Base-by-base conservation (phyloP, 1,140 invertebrate species). In the Drosophila hydei region DNA sequence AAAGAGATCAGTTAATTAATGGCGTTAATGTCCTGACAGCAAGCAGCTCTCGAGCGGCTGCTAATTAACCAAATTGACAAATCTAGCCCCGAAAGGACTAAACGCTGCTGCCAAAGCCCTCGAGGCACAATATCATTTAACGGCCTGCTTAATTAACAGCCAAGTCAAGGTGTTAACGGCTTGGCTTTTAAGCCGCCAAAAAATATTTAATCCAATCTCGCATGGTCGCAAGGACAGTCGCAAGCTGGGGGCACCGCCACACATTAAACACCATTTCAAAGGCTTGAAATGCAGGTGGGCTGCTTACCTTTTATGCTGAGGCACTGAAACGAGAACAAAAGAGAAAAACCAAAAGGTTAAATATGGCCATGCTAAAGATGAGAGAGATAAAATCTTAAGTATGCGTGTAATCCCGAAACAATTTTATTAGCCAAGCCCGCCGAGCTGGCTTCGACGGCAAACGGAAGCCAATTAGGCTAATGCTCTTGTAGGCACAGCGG, bases 1-100 rank as follows among this genome's bases (percentile, higher is more conserved):
- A 61, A 80, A 59, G 61, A 74, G 77, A 87, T 81, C 81, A 69
- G 72, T 77, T 87, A 87, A 87, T 87, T 88, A 87, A 78, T 69
- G 48, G 60, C 51, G 80, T 87, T 87, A 81, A 80, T 63, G 77
- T 59, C 38, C 65, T 75, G 77, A 45, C 68, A 60, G 72, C 40
- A 14, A 30, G 27, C 38, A 5, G 36, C 36, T 56, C 30, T 65
- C 72, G 75, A 27, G 72, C 79, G 63, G 63, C 81, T 47, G 61
- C 64, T 77, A 81, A 87, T 87, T 88, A 88, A 72, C 47, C 56
- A 67, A 81, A 85, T 87, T 81, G 81, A 85, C 73, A 79, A 77
- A 83, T 83, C 79, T 72, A 47, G 59, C 59, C n/a, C 21, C 48
- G 4, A 33, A 62, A 62, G 65, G 38, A 51, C 71, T 54, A 18